Base-by-base conservation (phyloP, 2,797 vertebrate species). In the Babyrousa celebensis region DNA sequence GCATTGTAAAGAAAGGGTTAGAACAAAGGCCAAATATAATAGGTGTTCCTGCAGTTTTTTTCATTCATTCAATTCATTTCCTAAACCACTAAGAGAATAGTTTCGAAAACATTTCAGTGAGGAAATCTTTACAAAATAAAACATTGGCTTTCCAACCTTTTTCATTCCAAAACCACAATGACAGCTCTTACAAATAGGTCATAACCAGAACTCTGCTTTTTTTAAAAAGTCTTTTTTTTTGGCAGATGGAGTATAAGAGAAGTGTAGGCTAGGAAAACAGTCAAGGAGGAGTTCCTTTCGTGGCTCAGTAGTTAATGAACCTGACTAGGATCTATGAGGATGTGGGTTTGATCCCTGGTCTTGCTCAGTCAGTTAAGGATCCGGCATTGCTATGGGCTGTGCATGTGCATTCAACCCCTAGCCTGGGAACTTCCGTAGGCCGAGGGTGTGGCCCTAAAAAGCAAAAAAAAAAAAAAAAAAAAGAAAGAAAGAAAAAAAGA, bases 51-150 rank as follows among this genome's bases (percentile, higher is more conserved):
- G 43, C 23, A 93, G 12, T 92, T 87, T 52, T 95, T 80, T 87
- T 85, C 14, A 60, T 71, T 86, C 29, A 85, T 85, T 80, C 80
- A 32, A 4, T 52, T 63, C 71, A 94, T 67, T 89, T 96, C 67
- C 43, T 86, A 71, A 70, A 54, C 71, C 23, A 68, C 67, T 87
- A 89, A 48, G 12, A 91, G n/a, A 77, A 93, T 52, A 95, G 27
- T 86, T 95, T 84, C 36, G 91, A 58, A 95, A 95, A 95, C 12
- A 80, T 78, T 70, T 78, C 70, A 74, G n/a, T 65, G 32, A 70
- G 71, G 25, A 94, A 90, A 80, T 71, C 62, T 77, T 94, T 85
- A 67, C 40, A 72, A 89, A 92, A 94, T n/a, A 80, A 94, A 94
- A 89, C 29, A 80, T 0, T 65, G 32, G 52, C 60, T 88, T 89